A percentile compares a stretch with the other conserved stretches of the same genome.
phyloP scores from a whole-genome alignment of 2,797 vertebrate genomes.

The Nannoperca australis region DNA sequence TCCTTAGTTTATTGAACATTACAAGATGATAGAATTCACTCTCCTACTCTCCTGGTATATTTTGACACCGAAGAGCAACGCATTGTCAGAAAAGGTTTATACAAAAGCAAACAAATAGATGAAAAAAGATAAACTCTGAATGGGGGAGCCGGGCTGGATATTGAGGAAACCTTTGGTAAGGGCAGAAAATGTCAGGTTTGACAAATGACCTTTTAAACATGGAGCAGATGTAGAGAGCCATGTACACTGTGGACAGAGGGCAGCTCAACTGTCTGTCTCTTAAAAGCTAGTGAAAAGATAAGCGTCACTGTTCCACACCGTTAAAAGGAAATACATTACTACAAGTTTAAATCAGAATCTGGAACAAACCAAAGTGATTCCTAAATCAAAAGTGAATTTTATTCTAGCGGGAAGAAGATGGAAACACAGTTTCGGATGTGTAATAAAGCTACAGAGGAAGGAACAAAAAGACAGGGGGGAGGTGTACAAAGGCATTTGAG shows the following conservation, averaged over 20 bases:
- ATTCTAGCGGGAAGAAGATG: conserved; percentile 10
- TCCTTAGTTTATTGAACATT: conserved; percentile 69
- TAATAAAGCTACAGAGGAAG: conserved; percentile 19
- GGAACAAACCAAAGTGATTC: conserved; percentile 38
- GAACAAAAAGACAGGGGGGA: neutral
- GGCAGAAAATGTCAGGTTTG: conserved; percentile 85
- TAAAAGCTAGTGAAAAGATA: conserved; percentile 69
- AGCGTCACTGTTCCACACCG: conserved; percentile 45
- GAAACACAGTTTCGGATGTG: neutral
- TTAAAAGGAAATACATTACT: conserved; percentile 35
- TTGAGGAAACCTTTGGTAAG: conserved; percentile 84
- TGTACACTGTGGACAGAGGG: conserved; percentile 77
- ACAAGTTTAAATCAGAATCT: conserved; percentile 41
- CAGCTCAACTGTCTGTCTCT: conserved; percentile 73
- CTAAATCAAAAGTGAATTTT: conserved; percentile 45
- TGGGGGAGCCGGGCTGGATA: conserved; percentile 66
- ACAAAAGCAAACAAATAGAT: conserved; percentile 78
- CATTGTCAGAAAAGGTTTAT: conserved; percentile 80
- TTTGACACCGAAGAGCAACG: conserved; percentile 70
- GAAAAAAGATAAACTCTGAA: conserved; percentile 66
- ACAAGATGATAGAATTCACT: conserved; percentile 70
- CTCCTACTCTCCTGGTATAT: conserved; percentile 57
- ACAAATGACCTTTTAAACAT: conserved; percentile 87
- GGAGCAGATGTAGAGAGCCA: conserved; percentile 83
- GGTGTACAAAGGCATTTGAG: neutral